Percentiles rank a stretch among this genome's conserved stretches.
Conservation (phyloP, 2,797 vertebrate genomes). For the Semaprochilodus insignis region DNA sequence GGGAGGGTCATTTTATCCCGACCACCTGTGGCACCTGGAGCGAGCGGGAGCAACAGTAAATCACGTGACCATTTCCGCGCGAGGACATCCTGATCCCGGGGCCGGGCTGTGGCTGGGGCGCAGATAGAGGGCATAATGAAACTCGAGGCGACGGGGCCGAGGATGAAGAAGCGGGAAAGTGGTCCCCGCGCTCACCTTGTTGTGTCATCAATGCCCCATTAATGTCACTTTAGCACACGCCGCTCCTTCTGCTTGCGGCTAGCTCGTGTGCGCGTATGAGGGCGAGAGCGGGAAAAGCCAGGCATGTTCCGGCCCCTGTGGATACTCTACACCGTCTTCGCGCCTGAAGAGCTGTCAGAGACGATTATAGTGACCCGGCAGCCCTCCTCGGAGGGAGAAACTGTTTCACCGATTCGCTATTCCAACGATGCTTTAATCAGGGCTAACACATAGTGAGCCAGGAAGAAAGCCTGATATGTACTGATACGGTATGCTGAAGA, state of each 20-base stretch:
- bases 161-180: constrained; percentile 82
- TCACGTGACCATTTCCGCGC: constrained; percentile 84
- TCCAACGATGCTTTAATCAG: constrained; percentile 8
- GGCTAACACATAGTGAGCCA: neutral
- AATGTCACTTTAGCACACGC: constrained; percentile 83
- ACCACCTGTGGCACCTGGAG: constrained; percentile 76
- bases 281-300: constrained; percentile 82
- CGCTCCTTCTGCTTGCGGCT: constrained; percentile 74
- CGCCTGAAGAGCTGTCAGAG: constrained; percentile 81
- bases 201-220: constrained; percentile 87
- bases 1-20: constrained; percentile 77
- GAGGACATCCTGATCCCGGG: constrained; percentile 78
- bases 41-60: constrained; percentile 82
- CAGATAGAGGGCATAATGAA: constrained; percentile 75
- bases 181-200: constrained; percentile 81
- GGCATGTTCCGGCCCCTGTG: constrained; percentile 80
- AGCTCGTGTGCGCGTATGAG: constrained; percentile 69
- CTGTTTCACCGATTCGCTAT: constrained; percentile 30
- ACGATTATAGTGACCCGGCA: constrained; percentile 73
- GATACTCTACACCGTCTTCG: constrained; percentile 85
- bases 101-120: constrained; percentile 54
- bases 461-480: neutral
- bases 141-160: constrained; percentile 81
- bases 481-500: neutral
- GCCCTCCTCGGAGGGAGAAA: constrained; percentile 49